A percentile compares a stretch with the other conserved stretches of the same genome.
phyloP scores from a whole-genome alignment of 1,140 invertebrate genomes.

The Battus philenor region DNA sequence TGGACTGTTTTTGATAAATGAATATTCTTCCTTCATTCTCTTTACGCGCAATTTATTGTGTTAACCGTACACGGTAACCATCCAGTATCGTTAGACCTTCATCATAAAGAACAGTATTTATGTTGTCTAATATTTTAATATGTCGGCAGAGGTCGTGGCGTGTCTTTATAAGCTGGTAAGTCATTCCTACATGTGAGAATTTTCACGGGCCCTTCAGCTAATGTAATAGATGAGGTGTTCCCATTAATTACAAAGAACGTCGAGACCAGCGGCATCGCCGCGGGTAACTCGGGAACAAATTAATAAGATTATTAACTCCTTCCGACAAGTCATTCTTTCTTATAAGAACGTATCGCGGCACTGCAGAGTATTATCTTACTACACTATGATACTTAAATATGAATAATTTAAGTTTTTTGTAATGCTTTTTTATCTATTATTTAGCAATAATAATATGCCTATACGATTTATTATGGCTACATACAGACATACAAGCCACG shows the following conservation, averaged over 20 bases:
- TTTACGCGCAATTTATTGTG: slow-evolving; percentile 67
- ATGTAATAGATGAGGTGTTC: slow-evolving; percentile 74
- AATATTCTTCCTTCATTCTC: slow-evolving; percentile 68
- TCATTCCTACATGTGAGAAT: slow-evolving; percentile 46
- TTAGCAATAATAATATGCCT: no score
- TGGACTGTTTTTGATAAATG: slow-evolving; percentile 62
- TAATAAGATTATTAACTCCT: slow-evolving; percentile 73
- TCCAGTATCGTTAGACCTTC: slow-evolving; percentile 32
- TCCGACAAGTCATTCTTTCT: slow-evolving; percentile 69
- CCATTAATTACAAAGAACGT: slow-evolving; percentile 74
- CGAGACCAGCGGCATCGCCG: slow-evolving; percentile 54
- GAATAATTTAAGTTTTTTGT: not conserved
- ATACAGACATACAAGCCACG: no score
- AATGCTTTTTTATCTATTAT: not conserved
- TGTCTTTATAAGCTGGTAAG: slow-evolving; percentile 43
- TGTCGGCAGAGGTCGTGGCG: slow-evolving; percentile 15
- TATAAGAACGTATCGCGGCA: slow-evolving; percentile 1
- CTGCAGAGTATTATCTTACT: no score
- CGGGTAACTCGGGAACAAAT: slow-evolving; percentile 58
- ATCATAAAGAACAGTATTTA: not conserved
- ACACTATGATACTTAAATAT: not conserved
- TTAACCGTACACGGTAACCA: slow-evolving; percentile 49
- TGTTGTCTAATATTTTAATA: slow-evolving; percentile 3
- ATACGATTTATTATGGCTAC: no score
- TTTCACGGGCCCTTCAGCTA: slow-evolving; percentile 62